Conservation (phyloP, 2,113 vertebrate genomes). For the Barbus barbus region DNA sequence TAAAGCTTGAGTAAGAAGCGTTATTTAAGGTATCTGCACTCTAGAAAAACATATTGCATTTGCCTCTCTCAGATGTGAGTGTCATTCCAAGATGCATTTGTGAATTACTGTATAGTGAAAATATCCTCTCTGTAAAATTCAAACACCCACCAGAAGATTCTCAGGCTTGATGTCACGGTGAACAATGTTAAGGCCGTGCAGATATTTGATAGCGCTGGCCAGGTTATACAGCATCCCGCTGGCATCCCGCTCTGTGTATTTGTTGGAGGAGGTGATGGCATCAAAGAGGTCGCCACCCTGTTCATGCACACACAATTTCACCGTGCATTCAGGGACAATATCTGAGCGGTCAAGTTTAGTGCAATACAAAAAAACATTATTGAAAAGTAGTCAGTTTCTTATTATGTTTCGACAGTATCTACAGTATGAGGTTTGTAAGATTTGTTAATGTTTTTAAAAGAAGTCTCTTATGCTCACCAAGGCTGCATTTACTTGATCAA, state of each 20-base stretch:
- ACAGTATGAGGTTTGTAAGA: neutral
- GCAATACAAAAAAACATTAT: neutral
- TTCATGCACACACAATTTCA: constrained; percentile 54
- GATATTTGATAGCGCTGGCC: constrained; percentile 96
- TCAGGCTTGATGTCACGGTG: constrained; percentile 98
- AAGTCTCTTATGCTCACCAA: neutral
- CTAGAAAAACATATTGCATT: neutral
- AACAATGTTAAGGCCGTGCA: constrained; percentile 94
- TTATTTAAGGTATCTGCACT: neutral
- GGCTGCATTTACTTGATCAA: neutral
- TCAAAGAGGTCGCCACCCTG: constrained; percentile 98
- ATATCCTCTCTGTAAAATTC: neutral
- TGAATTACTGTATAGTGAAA: neutral
- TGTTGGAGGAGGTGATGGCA: constrained; percentile 96
- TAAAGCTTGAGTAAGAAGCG: neutral
- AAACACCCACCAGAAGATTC: constrained; percentile 89
- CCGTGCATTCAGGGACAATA: neutral
- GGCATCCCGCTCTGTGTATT: constrained; percentile 96
- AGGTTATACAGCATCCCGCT: constrained; percentile 97
- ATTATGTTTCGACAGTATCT: neutral
- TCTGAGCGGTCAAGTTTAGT: neutral
- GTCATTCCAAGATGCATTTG: neutral
- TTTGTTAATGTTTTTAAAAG: neutral
- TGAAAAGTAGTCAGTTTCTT: neutral
- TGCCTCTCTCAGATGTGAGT: neutral